Evolutionary conservation across 2,113 vertebrate genomes (phyloP), one percentile per base, ranked within the genome.

Genomic region (Nesospiza acunhae): DNA sequence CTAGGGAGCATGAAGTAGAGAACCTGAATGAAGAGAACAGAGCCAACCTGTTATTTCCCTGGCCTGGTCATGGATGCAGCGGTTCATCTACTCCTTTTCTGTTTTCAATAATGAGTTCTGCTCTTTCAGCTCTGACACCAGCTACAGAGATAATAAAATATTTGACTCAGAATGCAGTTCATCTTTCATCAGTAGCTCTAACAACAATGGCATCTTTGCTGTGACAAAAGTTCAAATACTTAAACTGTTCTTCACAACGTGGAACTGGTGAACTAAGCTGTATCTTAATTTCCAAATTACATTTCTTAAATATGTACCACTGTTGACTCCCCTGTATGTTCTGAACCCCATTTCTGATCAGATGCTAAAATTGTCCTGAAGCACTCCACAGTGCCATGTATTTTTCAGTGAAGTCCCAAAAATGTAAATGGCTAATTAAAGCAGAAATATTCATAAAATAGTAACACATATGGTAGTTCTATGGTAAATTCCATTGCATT

Each of bases 41-140:
- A 64, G 41, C 93, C 87, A 93, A 99, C 99, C 99, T 97, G 99
- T 99, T 98, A 99, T 99, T 94, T 99, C 98, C 95, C 97, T 99
- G 55, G 98, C 98, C 98, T 99, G 99, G 90, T 99, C 98, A 91
- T 99, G 98, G 85, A 99, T 99, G 95, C 95, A 96, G 58, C 97
- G 97, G 97, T 99, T 99, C 96, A 99, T 97, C n/a, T 99, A 97
- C 39, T 99, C 98, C 91, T 99, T 99, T 76, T 99, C 99, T 26
- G 96, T 98, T 98, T 99, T 99, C 97, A 99, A 98, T 56, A 98
- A 92, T 1, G 97, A 97, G 72, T 99, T 99, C 98, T 99, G 98
- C 47, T 99, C 98, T 94, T 99, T 99, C 82, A 99, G 97, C 95
- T 99, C 99, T 3, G 98, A 98, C 9, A 99, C 98, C 98, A 99